These are phyloP conservation scores for Tachycineta bicolor DNA, from an alignment of 2,113 vertebrate genomes.

Conservation along the genomic window DNA sequence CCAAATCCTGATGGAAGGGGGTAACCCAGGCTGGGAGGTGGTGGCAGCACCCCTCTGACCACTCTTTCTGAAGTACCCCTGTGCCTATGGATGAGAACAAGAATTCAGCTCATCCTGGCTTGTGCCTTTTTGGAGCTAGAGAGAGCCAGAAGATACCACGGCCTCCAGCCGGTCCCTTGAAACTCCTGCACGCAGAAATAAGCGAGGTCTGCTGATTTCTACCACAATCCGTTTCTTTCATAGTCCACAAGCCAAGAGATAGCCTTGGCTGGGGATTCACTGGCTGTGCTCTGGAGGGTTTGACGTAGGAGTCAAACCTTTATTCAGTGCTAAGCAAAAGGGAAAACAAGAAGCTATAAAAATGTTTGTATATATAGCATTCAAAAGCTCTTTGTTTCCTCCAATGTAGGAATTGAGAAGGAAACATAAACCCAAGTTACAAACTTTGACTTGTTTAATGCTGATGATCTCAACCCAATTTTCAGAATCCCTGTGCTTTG, in stretches of 20 bases:
- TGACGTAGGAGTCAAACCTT: background rate
- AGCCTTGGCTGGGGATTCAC: background rate
- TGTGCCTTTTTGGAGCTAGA: background rate
- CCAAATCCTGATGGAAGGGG: background rate
- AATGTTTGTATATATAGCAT: background rate
- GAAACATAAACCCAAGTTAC: background rate
- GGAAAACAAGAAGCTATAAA: background rate
- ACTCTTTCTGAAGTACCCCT: background rate
- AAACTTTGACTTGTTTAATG: background rate
- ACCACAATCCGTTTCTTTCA: background rate
- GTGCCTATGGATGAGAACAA: background rate
- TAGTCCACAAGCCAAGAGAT: background rate
- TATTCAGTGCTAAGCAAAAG: background rate
- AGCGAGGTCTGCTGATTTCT: background rate
- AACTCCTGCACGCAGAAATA: background rate
- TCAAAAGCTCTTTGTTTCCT: slow-evolving; percentile 8
- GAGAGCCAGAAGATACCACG: background rate
- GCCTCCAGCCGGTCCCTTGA: background rate
- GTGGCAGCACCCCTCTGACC: background rate
- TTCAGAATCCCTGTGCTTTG: background rate
- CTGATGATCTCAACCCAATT: background rate
- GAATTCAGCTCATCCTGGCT: background rate
- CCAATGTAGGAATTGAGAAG: background rate
- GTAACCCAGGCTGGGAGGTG: background rate
- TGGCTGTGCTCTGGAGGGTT: background rate